These are phyloP conservation scores for Aricia agestis DNA, from an alignment of 1,140 invertebrate genomes.

Conservation along the genomic window DNA sequence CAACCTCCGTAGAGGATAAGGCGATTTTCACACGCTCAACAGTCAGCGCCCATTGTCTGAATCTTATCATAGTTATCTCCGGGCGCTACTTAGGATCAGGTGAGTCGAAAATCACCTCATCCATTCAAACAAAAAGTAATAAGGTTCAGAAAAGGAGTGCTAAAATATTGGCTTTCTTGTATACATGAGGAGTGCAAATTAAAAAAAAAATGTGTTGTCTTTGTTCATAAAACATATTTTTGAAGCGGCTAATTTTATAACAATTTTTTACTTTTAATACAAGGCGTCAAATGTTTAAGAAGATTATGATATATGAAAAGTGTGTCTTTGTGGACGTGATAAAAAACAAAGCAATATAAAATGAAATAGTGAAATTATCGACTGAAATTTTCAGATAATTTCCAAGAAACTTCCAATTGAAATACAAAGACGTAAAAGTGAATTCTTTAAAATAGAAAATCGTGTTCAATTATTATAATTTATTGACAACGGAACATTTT, in stretches of 20 bases:
- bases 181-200: not conserved
- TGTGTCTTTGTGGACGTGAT: too few relatives aligned
- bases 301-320: too few relatives aligned
- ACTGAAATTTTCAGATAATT: too few relatives aligned
- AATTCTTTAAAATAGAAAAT: not conserved
- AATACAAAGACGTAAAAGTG: too few relatives aligned
- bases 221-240: not conserved
- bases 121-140: not conserved
- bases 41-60: constrained; percentile 3
- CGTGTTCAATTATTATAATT: not conserved
- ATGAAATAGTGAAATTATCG: too few relatives aligned
- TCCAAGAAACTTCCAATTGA: too few relatives aligned
- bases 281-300: too few relatives aligned
- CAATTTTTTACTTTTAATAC: too few relatives aligned
- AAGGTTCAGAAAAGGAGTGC: not conserved
- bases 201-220: not conserved
- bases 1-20: not conserved
- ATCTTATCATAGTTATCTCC: constrained; percentile 8
- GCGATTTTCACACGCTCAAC: constrained; percentile 7
- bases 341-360: too few relatives aligned
- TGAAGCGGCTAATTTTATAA: too few relatives aligned
- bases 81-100: constrained; percentile 7
- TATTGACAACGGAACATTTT: not conserved
- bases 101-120: constrained; percentile 5
- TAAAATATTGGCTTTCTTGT: not conserved